Evolutionary conservation across 2,797 vertebrate genomes (phyloP), one percentile per base, ranked within the genome.

Genomic region (Harpagifer antarcticus): DNA sequence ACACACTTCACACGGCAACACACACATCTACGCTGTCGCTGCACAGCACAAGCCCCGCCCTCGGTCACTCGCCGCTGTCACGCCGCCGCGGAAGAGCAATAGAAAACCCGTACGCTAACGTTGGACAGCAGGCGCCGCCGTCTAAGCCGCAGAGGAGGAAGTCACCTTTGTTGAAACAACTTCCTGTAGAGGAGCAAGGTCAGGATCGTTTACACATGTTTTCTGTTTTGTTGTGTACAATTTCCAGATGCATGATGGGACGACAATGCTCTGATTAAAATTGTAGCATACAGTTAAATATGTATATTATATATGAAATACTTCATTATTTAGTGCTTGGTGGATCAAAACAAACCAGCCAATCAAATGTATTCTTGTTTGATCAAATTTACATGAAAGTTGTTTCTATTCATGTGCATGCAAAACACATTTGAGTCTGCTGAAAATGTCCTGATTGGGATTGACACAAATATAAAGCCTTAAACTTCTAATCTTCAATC

Each of bases 91-190:
- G 94, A 49, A 91, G 94, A 53, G 89, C 91, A 9, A 95, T 97
- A 1, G 98, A 99, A 91, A 99, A 99, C 90, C 98, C 98, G 0
- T 99, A 99, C 1, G 98, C 98, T 90, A 99, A 99, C 37, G 96
- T 99, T 87, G 98, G 98, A 33, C 95, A 93, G 50, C 92, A 92
- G 69, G 90, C 91, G 20, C 93, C 98, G 0, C 98, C 98, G 45
- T 91, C 96, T 82, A 99, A 99, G 87, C 98, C 98, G 0, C 98
- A 99, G 91, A 95, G 98, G 88, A 97, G 98, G 87, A 99, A 99
- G 93, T 98, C 97, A 9, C 98, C 98, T 0, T 89, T 99, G 72
- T 95, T 99, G 49, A 99, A 99, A 89, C 98, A 99, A 92, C 93
- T 98, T 59, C 98, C 97, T 78, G 98, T 99, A 68, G 98, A 99